These are phyloP conservation scores for Cololabis saira DNA, from an alignment of 2,113 vertebrate species.

Conservation along the genomic window DNA sequence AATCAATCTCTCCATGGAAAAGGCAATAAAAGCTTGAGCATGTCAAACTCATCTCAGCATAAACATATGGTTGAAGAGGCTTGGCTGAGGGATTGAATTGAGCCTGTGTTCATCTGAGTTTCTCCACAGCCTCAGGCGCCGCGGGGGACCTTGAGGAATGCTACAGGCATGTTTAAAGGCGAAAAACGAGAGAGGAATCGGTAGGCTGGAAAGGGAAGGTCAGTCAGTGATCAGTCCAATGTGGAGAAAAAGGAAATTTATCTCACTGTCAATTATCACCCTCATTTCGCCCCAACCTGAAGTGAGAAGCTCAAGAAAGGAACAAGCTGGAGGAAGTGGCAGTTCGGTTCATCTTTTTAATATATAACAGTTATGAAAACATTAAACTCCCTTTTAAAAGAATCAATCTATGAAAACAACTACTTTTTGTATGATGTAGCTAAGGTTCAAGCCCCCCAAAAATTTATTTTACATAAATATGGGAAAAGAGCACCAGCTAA, in stretches of 20 bases:
- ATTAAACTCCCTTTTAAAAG: not conserved
- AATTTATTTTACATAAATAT: no score
- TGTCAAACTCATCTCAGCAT: constrained; percentile 57
- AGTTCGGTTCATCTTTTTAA: not conserved
- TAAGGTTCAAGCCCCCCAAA: no score
- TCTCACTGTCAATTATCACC: constrained; percentile 60
- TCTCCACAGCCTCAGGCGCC: constrained; percentile 73
- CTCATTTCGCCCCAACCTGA: constrained; percentile 23
- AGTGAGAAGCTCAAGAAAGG: constrained; percentile 3
- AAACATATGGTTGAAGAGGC: constrained; percentile 57
- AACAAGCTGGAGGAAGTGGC: constrained; percentile 7
- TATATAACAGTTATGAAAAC: no score
- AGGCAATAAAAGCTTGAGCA: constrained; percentile 47
- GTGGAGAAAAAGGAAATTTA: constrained; percentile 41
- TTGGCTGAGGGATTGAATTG: constrained; percentile 50
- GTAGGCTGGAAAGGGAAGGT: constrained; percentile 37
- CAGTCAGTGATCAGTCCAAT: constrained; percentile 36
- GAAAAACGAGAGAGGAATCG: constrained; percentile 31
- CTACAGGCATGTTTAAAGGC: constrained; percentile 76
- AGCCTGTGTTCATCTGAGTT: constrained; percentile 53
- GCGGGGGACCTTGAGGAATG: constrained; percentile 69
- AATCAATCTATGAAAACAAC: no score
- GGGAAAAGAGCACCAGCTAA: no score
- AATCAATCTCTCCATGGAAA: constrained; percentile 47
- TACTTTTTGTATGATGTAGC: no score